Percentiles rank a stretch among this genome's conserved stretches.
Evolutionary conservation across 2,113 vertebrate genomes (phyloP).

Genomic region (Chroicocephalus ridibundus): DNA sequence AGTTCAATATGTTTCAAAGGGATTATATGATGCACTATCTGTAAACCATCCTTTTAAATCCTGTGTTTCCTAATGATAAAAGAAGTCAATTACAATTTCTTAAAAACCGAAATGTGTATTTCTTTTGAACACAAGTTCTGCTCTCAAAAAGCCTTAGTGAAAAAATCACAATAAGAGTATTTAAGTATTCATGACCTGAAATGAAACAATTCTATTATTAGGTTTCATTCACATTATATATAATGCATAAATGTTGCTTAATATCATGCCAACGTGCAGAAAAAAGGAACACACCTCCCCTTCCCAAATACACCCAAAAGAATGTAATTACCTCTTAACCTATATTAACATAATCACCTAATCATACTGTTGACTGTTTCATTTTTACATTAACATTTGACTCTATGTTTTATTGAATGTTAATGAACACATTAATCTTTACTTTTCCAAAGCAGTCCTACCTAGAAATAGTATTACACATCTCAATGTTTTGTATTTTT

Average conservation of each 20-base stretch:
- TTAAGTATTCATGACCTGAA: not conserved
- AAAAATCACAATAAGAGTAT: not conserved
- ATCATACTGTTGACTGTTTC: slow-evolving; percentile 19
- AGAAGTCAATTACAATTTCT: not conserved
- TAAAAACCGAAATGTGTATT: not conserved
- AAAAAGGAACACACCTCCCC: not conserved
- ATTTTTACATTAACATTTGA: slow-evolving; percentile 40
- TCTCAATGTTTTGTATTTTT: slow-evolving; percentile 5
- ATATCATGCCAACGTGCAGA: not conserved
- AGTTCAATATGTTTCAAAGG: not conserved
- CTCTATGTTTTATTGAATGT: not conserved
- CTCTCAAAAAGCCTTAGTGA: not conserved
- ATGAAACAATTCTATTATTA: not conserved
- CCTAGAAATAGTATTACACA: not conserved
- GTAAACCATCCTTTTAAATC: not conserved
- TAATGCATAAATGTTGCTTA: not conserved
- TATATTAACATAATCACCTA: slow-evolving; percentile 20
- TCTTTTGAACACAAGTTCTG: not conserved
- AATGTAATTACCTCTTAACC: slow-evolving; percentile 17
- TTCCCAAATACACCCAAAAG: not conserved
- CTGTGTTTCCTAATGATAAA: not conserved
- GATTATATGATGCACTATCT: not conserved
- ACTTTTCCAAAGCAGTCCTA: slow-evolving; percentile 2
- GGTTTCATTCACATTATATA: not conserved
- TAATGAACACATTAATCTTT: slow-evolving; percentile 39